Evolutionary conservation across 2,797 vertebrate species (phyloP), one percentile per base, ranked within the genome.

Genomic region (Lindbergichthys nudifrons): DNA sequence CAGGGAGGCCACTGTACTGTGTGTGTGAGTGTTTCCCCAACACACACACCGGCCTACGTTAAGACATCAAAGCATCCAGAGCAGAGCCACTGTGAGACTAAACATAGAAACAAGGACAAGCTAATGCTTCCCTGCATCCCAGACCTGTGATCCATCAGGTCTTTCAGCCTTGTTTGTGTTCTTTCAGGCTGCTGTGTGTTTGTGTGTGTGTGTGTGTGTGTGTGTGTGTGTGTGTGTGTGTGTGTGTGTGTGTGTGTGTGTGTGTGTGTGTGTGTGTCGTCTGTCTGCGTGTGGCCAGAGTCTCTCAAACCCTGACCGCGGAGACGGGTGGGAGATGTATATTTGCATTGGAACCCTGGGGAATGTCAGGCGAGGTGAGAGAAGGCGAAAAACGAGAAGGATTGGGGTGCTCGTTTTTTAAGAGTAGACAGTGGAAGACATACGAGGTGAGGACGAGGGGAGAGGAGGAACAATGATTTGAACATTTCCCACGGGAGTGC

Each of bases 71-170:
- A 84, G 77, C 73, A 83, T 74, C 86, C 79, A 66, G 39, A 47
- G 16, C 66, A 1, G 11, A 18, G 18, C 18, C 48, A 10, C 64
- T 21, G 63, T 53, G 69, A 90, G 86, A 82, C 87, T 89, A 90
- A 90, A 91, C 91, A 91, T 54, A 87, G 83, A 80, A 80, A 81
- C 70, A 69, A 86, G 77, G 81, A 84, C 81, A 72, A 69, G 67
- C 47, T 16, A 78, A 75, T 42, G 41, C 67, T 57, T 84, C 79
- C 53, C 57, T 41, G 70, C 66, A 63, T 41, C 32, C 65, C 11
- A 46, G 76, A 84, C 67, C 83, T 85, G 84, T 74, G 64, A 88
- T 91, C 85, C 76, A 81, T 91, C 88, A 85, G 70, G 39, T 67
- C 75, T 79, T 65, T 61, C 30, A 65, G 43, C 36, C 57, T 48